These are phyloP conservation scores for Cosmia pyralina DNA, from an alignment of 2,888 invertebrate species.

Conservation along the genomic window DNA sequence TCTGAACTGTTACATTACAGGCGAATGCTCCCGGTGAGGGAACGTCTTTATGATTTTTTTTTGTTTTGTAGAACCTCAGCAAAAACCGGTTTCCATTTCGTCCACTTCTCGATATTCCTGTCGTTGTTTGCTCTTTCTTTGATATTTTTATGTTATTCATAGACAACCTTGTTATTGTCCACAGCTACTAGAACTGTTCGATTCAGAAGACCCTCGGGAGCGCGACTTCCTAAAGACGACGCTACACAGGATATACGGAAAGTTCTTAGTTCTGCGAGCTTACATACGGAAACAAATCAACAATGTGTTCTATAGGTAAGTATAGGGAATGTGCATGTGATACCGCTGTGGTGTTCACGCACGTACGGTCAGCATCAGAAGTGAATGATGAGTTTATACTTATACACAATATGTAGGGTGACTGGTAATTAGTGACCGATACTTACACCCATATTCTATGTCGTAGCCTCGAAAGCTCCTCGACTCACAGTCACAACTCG, in stretches of 20 bases:
- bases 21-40: too few relatives aligned
- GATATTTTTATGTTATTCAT: conserved; percentile 3
- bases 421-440: too few relatives aligned
- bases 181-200: conserved; percentile 97
- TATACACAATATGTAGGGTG: too few relatives aligned
- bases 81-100: neutral
- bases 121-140: neutral
- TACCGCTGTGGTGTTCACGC: neutral
- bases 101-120: neutral
- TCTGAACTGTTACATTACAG: too few relatives aligned
- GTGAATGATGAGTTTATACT: neutral
- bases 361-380: conserved; percentile 6
- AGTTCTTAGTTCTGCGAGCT: conserved; percentile 98
- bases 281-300: conserved; percentile 99
- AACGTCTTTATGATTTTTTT: too few relatives aligned
- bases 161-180: conserved; percentile 29
- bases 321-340: conserved; percentile 13
- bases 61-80: too few relatives aligned
- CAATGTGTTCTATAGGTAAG: conserved; percentile 97
- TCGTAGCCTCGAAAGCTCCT: too few relatives aligned
- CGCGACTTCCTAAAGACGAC: conserved; percentile 99
- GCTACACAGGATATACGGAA: conserved; percentile 99
- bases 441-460: too few relatives aligned
- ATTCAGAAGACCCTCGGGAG: conserved; percentile 99
- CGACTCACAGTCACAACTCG: too few relatives aligned